Evolutionary conservation across 1,140 invertebrate genomes (phyloP).

Genomic region (Brachionus plicatilis): DNA sequence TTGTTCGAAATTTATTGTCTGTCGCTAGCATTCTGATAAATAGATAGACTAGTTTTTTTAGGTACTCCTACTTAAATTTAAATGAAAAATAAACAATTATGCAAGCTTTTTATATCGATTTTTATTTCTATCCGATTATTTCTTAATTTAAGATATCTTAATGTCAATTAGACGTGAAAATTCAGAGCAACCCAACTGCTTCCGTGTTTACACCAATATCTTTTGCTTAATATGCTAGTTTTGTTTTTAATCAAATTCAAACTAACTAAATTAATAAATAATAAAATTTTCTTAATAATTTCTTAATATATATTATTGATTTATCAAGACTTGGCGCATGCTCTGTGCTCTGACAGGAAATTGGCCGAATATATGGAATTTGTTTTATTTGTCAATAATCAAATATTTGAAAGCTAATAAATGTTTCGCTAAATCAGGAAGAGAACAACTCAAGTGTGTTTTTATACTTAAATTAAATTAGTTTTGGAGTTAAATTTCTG

Average conservation of each 20-base stretch:
- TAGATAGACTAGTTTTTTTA: not conserved
- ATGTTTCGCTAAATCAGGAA: constrained; percentile 17
- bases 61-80: not conserved
- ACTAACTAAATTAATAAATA: not conserved
- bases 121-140: not conserved
- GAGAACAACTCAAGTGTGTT: constrained; percentile 22
- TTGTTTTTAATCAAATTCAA: not conserved
- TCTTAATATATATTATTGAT: no score
- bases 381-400: not conserved
- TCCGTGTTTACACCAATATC: not conserved
- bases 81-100: not conserved
- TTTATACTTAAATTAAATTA: constrained; percentile 33
- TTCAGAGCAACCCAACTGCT: not conserved
- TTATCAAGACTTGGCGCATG: not conserved
- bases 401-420: not conserved
- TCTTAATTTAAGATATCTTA: not conserved
- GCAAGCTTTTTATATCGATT: not conserved
- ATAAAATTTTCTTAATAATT: not conserved
- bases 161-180: not conserved
- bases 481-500: not conserved
- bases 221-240: not conserved
- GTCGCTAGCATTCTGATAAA: not conserved
- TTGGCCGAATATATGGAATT: not conserved
- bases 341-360: not conserved
- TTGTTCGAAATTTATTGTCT: not conserved